These are phyloP conservation scores for Chesias legatella DNA, from an alignment of 2,888 invertebrate species.

Conservation along the genomic window DNA sequence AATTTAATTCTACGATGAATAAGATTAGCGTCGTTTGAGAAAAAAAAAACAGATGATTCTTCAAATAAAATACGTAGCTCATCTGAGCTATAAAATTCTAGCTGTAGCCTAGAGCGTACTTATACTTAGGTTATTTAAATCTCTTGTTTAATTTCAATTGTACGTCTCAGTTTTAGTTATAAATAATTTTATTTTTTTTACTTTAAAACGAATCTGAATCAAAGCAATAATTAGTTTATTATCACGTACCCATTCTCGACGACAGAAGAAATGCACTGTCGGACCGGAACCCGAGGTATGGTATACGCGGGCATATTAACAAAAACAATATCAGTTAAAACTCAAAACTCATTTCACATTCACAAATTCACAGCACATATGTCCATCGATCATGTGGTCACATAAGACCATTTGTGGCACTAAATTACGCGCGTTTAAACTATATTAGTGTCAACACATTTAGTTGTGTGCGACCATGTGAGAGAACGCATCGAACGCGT, in stretches of 20 bases:
- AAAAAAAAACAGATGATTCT: too few species aligned
- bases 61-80: too few species aligned
- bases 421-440: slow-evolving; percentile 10
- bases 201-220: too few species aligned
- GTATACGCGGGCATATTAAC: slow-evolving; percentile 20
- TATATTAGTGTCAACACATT: slow-evolving; percentile 35
- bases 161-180: too few species aligned
- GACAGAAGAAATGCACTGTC: slow-evolving; percentile 14
- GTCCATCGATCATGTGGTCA: slow-evolving; percentile 9
- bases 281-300: slow-evolving; percentile 15
- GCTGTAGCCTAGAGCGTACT: too few species aligned
- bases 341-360: slow-evolving; percentile 11
- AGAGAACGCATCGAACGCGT: slow-evolving; percentile 31
- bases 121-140: too few species aligned
- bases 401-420: slow-evolving; percentile 7
- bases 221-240: too few species aligned
- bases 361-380: background rate
- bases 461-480: slow-evolving; percentile 26
- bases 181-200: too few species aligned
- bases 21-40: too few species aligned
- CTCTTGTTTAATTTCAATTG: too few species aligned
- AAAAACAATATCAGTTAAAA: background rate
- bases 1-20: too few species aligned
- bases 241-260: slow-evolving; percentile 15
- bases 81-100: too few species aligned